Evolutionary conservation across 2,888 invertebrate genomes (phyloP).

Genomic region (Meandrusa payeni): DNA sequence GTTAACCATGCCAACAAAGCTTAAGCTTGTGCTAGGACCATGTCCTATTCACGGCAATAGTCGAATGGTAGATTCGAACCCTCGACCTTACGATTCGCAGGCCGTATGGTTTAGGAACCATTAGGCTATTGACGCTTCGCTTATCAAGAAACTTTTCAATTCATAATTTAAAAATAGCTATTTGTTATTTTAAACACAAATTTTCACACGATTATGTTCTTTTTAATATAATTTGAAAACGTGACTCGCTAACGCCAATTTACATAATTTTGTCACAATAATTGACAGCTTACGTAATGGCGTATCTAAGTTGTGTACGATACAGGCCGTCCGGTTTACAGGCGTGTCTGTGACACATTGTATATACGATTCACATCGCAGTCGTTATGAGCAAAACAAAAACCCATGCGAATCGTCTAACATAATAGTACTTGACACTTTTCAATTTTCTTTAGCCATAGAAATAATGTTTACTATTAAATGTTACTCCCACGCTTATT

Average conservation of each 20-base stretch:
- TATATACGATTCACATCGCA: constrained; percentile 41
- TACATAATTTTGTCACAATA: constrained; percentile 9
- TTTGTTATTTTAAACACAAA: too few species aligned
- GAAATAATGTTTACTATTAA: constrained; percentile 4
- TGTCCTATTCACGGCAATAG: too few species aligned
- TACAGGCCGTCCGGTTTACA: constrained; percentile 50
- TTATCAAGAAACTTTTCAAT: too few species aligned
- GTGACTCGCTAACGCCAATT: not conserved
- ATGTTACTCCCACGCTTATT: not conserved
- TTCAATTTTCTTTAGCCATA: constrained; percentile 15
- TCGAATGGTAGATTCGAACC: too few species aligned
- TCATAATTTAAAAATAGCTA: too few species aligned
- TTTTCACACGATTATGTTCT: too few species aligned
- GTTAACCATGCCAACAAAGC: too few species aligned
- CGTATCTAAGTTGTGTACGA: constrained; percentile 51
- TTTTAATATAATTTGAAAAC: not conserved
- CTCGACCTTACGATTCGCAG: too few species aligned
- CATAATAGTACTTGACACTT: constrained; percentile 15
- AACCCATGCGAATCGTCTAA: constrained; percentile 32
- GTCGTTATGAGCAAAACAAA: constrained; percentile 32
- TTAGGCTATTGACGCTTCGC: too few species aligned
- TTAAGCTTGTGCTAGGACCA: too few species aligned
- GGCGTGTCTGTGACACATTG: constrained; percentile 62
- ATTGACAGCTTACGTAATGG: constrained; percentile 46
- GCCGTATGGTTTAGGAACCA: too few species aligned